A percentile compares a stretch with the other conserved stretches of the same genome.
Evolutionary conservation across 1,140 invertebrate species (phyloP).

Genomic region (Drosophila orosa): DNA sequence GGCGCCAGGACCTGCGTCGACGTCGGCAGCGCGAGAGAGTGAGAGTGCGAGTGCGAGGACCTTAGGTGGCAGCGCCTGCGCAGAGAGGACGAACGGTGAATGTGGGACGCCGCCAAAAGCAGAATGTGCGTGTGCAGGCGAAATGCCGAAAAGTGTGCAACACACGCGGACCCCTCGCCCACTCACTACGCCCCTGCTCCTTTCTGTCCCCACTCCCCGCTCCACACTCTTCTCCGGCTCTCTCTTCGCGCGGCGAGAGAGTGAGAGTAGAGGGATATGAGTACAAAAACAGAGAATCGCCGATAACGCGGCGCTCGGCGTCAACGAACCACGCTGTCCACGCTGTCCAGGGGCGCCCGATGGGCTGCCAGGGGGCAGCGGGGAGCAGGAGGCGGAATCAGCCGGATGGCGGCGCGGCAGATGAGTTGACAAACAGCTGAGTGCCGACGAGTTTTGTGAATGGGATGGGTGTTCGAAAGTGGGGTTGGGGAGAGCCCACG

Average conservation of each 20-base stretch:
- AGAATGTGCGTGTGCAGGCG: slow-evolving; percentile 79
- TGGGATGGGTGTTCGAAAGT: slow-evolving; percentile 55
- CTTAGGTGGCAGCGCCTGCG: slow-evolving; percentile 60
- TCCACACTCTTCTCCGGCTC: neutral
- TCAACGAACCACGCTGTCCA: slow-evolving; percentile 70
- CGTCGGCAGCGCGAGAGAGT: slow-evolving; percentile 37
- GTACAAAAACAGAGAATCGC: slow-evolving; percentile 84
- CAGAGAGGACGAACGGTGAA: slow-evolving; percentile 41
- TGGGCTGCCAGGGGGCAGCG: neutral
- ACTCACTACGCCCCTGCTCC: neutral
- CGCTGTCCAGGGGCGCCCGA: slow-evolving; percentile 24
- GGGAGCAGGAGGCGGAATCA: slow-evolving; percentile 45
- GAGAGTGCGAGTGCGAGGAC: slow-evolving; percentile 50
- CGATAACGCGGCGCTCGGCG: slow-evolving; percentile 77
- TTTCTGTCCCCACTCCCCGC: neutral
- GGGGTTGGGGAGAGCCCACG: slow-evolving; percentile 13
- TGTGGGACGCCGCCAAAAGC: slow-evolving; percentile 80
- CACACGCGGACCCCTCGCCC: slow-evolving; percentile 52
- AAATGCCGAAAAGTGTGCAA: slow-evolving; percentile 81
- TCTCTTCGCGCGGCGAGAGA: slow-evolving; percentile 2
- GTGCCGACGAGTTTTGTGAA: slow-evolving; percentile 78
- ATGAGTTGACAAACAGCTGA: slow-evolving; percentile 83
- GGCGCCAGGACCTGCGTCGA: slow-evolving; percentile 52
- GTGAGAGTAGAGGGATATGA: slow-evolving; percentile 72
- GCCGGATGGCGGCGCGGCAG: slow-evolving; percentile 75